These are phyloP conservation scores for Drosophila erecta DNA, from an alignment of 1,140 invertebrate species.

Conservation along the genomic window DNA sequence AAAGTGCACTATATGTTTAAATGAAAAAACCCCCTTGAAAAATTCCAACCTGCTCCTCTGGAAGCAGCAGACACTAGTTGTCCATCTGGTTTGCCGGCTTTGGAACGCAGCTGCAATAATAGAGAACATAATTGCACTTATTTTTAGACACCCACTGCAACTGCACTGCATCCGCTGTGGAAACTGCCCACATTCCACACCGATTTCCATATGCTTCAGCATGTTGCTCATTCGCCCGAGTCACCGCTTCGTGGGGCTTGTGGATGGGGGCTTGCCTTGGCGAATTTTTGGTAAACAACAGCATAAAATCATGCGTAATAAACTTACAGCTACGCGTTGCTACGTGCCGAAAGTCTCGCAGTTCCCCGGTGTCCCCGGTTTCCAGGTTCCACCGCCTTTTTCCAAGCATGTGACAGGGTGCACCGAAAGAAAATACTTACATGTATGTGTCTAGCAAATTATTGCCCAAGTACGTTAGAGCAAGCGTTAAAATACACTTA, in stretches of 20 bases:
- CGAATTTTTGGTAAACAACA: conserved; percentile 54
- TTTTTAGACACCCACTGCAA: conserved; percentile 73
- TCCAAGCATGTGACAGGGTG: neutral
- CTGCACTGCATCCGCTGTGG: conserved; percentile 45
- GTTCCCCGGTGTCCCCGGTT: conserved; percentile 7
- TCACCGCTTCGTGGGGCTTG: conserved; percentile 4
- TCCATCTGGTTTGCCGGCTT: conserved; percentile 75
- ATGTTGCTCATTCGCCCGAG: conserved; percentile 26
- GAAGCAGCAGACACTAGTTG: conserved; percentile 44
- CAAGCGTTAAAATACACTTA: too few species aligned
- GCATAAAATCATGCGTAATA: conserved; percentile 62
- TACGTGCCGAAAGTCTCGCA: conserved; percentile 71
- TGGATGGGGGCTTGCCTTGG: conserved; percentile 31
- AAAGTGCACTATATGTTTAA: neutral
- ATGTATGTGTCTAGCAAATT: neutral
- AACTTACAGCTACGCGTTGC: conserved; percentile 60
- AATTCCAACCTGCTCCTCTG: neutral
- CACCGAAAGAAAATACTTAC: neutral
- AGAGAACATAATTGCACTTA: conserved; percentile 74
- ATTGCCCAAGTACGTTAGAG: neutral
- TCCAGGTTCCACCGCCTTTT: conserved; percentile 12
- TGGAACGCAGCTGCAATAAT: conserved; percentile 69
- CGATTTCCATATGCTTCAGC: neutral
- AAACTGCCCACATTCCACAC: conserved; percentile 4
- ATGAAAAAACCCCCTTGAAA: conserved; percentile 1